These are phyloP conservation scores for Drosophila formosana DNA, from an alignment of 2,888 invertebrate species.

Conservation along the genomic window DNA sequence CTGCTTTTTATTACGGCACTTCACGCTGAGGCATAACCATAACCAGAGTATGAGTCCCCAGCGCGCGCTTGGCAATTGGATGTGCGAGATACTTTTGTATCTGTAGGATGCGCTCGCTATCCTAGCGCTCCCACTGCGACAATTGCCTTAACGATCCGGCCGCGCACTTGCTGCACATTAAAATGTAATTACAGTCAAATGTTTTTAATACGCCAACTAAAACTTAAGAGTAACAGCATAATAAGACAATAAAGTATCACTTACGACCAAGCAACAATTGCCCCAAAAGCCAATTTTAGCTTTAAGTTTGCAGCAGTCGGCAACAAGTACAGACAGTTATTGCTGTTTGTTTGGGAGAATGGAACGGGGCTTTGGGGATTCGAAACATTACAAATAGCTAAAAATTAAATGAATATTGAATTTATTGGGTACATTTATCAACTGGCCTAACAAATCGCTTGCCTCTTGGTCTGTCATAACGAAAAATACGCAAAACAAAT, in stretches of 20 bases:
- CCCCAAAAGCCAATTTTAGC: slow-evolving; percentile 32
- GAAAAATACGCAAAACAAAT: background rate
- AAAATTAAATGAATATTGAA: slow-evolving; percentile 34
- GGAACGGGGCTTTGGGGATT: slow-evolving; percentile 12
- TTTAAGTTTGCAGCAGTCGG: slow-evolving; percentile 1
- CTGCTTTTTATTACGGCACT: slow-evolving; percentile 54
- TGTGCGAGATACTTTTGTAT: slow-evolving; percentile 28
- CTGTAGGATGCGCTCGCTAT: slow-evolving; percentile 26
- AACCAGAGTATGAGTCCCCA: slow-evolving; percentile 12
- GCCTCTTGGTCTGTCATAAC: background rate
- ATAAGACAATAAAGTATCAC: slow-evolving; percentile 12
- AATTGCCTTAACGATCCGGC: slow-evolving; percentile 52
- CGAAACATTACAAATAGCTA: slow-evolving; percentile 20
- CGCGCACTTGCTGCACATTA: slow-evolving; percentile 41
- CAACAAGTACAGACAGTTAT: slow-evolving; percentile 21
- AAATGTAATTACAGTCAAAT: slow-evolving; percentile 45
- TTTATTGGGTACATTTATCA: slow-evolving; percentile 47
- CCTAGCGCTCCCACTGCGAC: slow-evolving; percentile 47
- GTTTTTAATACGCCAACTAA: slow-evolving; percentile 37
- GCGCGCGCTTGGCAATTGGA: slow-evolving; percentile 17
- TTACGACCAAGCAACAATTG: background rate
- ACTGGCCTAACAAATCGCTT: slow-evolving; percentile 5
- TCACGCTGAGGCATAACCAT: slow-evolving; percentile 30
- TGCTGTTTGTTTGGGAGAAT: slow-evolving; percentile 14
- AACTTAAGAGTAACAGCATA: slow-evolving; percentile 17